Base-by-base conservation (phyloP, 2,113 vertebrate genomes). In the Trogon surrucura region DNA sequence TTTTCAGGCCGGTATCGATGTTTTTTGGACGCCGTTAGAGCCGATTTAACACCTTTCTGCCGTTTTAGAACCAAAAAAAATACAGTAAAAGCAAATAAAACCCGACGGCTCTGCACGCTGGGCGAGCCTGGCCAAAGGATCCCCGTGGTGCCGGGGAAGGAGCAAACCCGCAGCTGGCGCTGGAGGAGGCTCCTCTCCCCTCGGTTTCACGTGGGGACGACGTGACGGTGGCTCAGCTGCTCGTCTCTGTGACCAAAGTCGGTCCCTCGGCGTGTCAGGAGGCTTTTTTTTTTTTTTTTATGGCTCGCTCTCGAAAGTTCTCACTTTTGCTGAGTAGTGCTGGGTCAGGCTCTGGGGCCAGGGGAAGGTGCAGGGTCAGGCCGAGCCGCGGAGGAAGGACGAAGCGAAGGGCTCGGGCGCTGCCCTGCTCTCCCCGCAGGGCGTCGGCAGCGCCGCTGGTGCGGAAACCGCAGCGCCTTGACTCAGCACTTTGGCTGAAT, bases 171-270 rank as follows among this genome's bases (percentile, higher is more conserved):
- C 1, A 6, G 38, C 41, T 34, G 80, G 75, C 54, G 36, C 62
- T n/a, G 56, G 62, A 44, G 16, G 50, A 57, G 45, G 2, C 41
- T 50, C 53, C 25, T 57, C 54, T 61, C 66, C 66, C 38, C 44
- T 47, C 47, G 7, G 0, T 32, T 45, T 32, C 11, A 0, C 1
- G 3, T 13, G 79, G 16, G 45, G 6, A 41, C 1, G 2, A 9
- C 13, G 2, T 6, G 58, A 13, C 47, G 27, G n/a, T 73, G 75
- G 41, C 41, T 15, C 29, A 74, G 82, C 61, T 64, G 45, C 10
- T 44, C 0, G 11, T 6, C 9, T 58, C 2, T 17, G 30, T 54
- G 61, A 15, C 61, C 85, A 10, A 5, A 23, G 38, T 13, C 2
- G 0, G 16, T 6, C 18, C 88, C 36, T 21, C 41, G 11, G 64